Evolutionary conservation across 2,113 vertebrate genomes (phyloP).

Genomic region (Neoarius graeffei): DNA sequence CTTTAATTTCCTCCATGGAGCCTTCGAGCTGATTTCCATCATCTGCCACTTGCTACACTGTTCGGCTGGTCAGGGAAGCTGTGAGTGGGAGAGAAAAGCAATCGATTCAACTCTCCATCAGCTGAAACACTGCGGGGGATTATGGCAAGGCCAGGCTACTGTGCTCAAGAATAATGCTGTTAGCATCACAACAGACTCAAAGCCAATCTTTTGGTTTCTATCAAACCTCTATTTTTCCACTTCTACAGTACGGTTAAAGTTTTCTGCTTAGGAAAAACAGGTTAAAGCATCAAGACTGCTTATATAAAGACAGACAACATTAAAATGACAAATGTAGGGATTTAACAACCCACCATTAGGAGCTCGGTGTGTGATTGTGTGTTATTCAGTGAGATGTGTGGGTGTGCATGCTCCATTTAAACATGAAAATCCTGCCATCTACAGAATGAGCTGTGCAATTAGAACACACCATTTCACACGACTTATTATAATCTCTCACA

Average conservation of each 20-base stretch:
- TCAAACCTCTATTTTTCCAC: no score
- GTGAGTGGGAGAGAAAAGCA: conserved; percentile 41
- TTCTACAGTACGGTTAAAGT: neutral
- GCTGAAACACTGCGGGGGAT: conserved; percentile 30
- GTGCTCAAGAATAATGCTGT: conserved; percentile 4
- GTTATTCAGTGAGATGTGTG: neutral
- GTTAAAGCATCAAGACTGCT: neutral
- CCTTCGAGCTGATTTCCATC: conserved; percentile 9
- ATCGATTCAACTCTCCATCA: conserved; percentile 41
- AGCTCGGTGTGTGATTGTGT: neutral
- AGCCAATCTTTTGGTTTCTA: neutral
- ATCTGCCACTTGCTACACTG: neutral
- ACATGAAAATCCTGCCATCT: conserved; percentile 19
- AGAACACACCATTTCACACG: neutral
- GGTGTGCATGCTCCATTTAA: conserved; percentile 13
- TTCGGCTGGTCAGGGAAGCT: conserved; percentile 39
- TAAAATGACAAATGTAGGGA: conserved; percentile 15
- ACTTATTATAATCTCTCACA: neutral
- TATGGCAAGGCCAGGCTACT: conserved; percentile 5
- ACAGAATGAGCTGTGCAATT: conserved; percentile 15
- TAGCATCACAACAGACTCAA: neutral
- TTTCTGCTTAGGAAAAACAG: neutral
- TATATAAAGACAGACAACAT: conserved; percentile 6
- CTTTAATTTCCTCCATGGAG: neutral
- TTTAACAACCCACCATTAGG: conserved; percentile 10